Evolutionary conservation across 2,113 vertebrate genomes (phyloP).

Genomic region (Tautogolabrus adspersus): DNA sequence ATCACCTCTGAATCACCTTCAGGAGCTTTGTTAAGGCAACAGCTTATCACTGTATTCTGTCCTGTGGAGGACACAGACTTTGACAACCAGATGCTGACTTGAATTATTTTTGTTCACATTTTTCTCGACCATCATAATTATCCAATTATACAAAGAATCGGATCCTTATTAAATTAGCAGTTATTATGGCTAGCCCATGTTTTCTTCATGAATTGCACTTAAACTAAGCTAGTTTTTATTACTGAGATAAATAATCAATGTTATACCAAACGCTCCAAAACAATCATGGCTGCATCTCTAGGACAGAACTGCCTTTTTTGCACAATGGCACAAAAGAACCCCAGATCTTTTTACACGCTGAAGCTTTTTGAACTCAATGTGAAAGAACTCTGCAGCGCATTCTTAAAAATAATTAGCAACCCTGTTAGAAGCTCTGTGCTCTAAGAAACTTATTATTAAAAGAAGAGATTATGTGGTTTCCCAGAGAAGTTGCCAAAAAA

Average conservation of each 20-base stretch:
- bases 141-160: not conserved
- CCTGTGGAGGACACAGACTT: conserved; percentile 7
- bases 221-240: not conserved
- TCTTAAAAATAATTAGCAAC: conserved; percentile 2
- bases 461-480: conserved; percentile 27
- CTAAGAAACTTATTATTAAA: conserved; percentile 15
- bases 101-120: not conserved
- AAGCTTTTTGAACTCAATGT: conserved; percentile 26
- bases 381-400: not conserved
- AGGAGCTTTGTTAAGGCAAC: conserved; percentile 22
- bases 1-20: conserved; percentile 71
- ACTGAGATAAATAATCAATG: not conserved
- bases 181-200: not conserved
- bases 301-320: not conserved
- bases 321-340: conserved; percentile 14
- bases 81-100: conserved; percentile 12
- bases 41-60: conserved; percentile 27
- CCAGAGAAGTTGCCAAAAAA: conserved; percentile 19
- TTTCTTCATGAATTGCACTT: not conserved
- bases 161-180: not conserved
- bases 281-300: not conserved
- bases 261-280: not conserved
- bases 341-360: not conserved
- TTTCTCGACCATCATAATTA: not conserved
- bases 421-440: conserved; percentile 31